phyloP scores from a whole-genome alignment of 2,888 invertebrate species.

The Ellobium chinense region DNA sequence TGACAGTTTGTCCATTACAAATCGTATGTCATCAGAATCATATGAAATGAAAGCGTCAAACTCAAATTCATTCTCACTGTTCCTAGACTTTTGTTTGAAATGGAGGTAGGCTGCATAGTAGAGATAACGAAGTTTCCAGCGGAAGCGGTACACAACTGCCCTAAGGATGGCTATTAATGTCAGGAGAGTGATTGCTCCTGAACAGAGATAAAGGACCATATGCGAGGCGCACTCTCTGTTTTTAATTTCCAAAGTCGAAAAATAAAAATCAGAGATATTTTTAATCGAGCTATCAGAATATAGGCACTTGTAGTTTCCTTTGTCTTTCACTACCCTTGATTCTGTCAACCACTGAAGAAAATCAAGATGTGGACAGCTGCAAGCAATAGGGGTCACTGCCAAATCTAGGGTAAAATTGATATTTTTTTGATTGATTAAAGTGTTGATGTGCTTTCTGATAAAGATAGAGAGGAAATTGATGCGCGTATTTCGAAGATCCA shows the following conservation, averaged over 20 bases:
- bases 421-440: background rate
- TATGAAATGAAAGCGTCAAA: slow-evolving; percentile 47
- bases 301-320: slow-evolving; percentile 14
- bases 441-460: slow-evolving; percentile 29
- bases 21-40: slow-evolving; percentile 28
- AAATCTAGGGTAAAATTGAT: slow-evolving; percentile 26
- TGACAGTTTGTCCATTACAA: slow-evolving; percentile 22
- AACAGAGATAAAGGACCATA: background rate
- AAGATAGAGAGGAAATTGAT: background rate
- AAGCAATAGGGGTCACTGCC: slow-evolving; percentile 31
- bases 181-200: background rate
- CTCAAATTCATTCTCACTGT: background rate
- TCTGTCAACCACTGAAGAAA: slow-evolving; percentile 35
- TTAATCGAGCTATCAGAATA: background rate
- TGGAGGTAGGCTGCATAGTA: slow-evolving; percentile 28
- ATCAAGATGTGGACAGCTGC: slow-evolving; percentile 33
- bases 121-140: slow-evolving; percentile 28
- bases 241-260: background rate
- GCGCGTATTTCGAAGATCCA: slow-evolving; percentile 13
- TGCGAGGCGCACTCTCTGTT: background rate
- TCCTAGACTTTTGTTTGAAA: background rate
- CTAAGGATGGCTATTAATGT: background rate
- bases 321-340: background rate
- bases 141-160: background rate
- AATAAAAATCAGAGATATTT: background rate